Evolutionary conservation across 2,888 invertebrate genomes (phyloP), one percentile per base, ranked within the genome.

Genomic region (Pseudococcus longispinus): DNA sequence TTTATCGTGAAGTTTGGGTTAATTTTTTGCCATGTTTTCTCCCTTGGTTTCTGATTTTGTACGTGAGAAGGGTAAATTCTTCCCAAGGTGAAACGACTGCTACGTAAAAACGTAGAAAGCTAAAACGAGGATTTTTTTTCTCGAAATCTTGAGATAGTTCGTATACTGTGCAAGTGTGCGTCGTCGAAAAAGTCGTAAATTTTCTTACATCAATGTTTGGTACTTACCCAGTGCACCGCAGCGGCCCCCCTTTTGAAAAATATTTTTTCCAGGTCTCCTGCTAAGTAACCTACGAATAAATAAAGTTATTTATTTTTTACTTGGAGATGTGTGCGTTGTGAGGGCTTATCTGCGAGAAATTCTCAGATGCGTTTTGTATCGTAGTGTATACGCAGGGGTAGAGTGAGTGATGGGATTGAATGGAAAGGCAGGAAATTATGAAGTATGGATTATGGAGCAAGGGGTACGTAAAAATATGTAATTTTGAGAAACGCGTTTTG

Each of bases 231-330:
- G 2, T 32, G 32, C 32, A 32, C 8, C 8, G 37, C 29, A 18
- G 29, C 70, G 32, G 26, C 18, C 32, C 70, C 70, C 29, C 29
- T 70, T 65, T 13, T 9, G 9, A 3, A 29, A 70, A 70, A 70
- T 70, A 70, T 70, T 70, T 70, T 70, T 18, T 29, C 70, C 18
- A 70, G 70, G 29, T 70, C 26, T 29, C 70, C 70, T 15, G 29
- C 29, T 70, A 70, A 70, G 70, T 70, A 70, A 70, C 70, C 70
- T 70, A 6, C 70, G 70, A 70, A 70, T 70, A 32, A 70, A 70
- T 70, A 70, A 70, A 70, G 70, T 70, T 70, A 70, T 70, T 70
- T 60, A 60, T 60, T 70, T 29, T 70, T 70, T 70, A 70, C 70
- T 29, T 29, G 4, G 29, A 70, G 60, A 60, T 60, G 20, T 23